A percentile compares a stretch with the other conserved stretches of the same genome.
Evolutionary conservation across 92 coral and sea anemone genomes (phyloP).

Genomic region (Epizoanthus illoricatus): DNA sequence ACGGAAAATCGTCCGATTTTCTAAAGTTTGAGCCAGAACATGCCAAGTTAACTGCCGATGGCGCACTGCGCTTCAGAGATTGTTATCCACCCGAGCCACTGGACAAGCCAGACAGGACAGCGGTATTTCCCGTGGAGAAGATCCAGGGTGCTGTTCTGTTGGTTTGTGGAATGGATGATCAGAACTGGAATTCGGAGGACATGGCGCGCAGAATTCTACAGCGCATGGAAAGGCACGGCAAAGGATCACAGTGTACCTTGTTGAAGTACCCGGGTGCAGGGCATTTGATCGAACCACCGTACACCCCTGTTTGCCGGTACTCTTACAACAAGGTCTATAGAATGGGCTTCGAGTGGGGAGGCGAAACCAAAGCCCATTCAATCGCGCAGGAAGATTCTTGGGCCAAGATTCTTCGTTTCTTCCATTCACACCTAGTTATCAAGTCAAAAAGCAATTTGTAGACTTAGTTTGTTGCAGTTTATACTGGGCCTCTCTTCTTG

Average conservation of each 20-base stretch:
- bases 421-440: slow-evolving; percentile 2
- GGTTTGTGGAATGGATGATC: slow-evolving; percentile 70
- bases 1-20: slow-evolving; percentile 52
- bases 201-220: slow-evolving; percentile 56
- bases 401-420: slow-evolving; percentile 56
- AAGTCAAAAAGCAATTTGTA: slow-evolving; percentile 42
- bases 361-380: slow-evolving; percentile 55
- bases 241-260: slow-evolving; percentile 48
- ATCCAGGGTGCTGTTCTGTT: slow-evolving; percentile 67
- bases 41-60: slow-evolving; percentile 42
- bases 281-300: slow-evolving; percentile 80
- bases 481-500: too few species aligned
- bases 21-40: slow-evolving; percentile 69
- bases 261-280: slow-evolving; percentile 71
- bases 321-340: slow-evolving; percentile 69
- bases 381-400: slow-evolving; percentile 72
- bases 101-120: slow-evolving; percentile 48
- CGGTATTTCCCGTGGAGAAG: slow-evolving; percentile 67
- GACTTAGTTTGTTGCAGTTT: too few species aligned
- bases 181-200: slow-evolving; percentile 43
- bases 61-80: slow-evolving; percentile 53
- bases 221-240: slow-evolving; percentile 57
- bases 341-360: slow-evolving; percentile 70
- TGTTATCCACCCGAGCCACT: slow-evolving; percentile 54
- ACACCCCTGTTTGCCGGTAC: slow-evolving; percentile 58